These are phyloP conservation scores for Indicator indicator DNA, from an alignment of 2,113 vertebrate genomes.

Conservation along the genomic window DNA sequence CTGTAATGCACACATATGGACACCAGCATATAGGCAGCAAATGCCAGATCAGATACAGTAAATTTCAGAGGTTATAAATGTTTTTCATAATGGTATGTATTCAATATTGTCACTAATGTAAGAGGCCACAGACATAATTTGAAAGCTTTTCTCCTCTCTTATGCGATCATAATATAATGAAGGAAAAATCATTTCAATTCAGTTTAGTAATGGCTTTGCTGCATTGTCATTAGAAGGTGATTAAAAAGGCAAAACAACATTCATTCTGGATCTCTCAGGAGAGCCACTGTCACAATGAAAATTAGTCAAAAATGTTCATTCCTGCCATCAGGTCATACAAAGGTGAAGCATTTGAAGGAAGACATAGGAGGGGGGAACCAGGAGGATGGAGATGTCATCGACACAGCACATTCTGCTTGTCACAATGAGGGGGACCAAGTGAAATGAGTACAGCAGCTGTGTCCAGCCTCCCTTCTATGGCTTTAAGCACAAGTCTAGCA, in stretches of 20 bases:
- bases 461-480: background rate
- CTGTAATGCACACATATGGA: slow-evolving; percentile 21
- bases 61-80: slow-evolving; percentile 46
- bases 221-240: background rate
- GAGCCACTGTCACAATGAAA: background rate
- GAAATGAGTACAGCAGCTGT: background rate
- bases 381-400: background rate
- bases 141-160: background rate
- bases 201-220: background rate
- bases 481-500: background rate
- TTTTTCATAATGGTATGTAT: background rate
- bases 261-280: background rate
- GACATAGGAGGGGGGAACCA: too few species aligned
- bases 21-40: slow-evolving; percentile 36
- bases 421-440: background rate
- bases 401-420: background rate
- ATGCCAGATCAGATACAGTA: slow-evolving; percentile 38
- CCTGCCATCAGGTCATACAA: background rate
- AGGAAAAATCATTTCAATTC: background rate
- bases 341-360: background rate
- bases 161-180: background rate
- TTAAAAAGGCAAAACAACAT: background rate
- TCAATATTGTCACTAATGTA: background rate
- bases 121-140: background rate
- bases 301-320: background rate